Percentiles rank a stretch among this genome's conserved stretches.
phyloP scores from a whole-genome alignment of 2,797 vertebrate species.

The Clarias platycephalus region DNA sequence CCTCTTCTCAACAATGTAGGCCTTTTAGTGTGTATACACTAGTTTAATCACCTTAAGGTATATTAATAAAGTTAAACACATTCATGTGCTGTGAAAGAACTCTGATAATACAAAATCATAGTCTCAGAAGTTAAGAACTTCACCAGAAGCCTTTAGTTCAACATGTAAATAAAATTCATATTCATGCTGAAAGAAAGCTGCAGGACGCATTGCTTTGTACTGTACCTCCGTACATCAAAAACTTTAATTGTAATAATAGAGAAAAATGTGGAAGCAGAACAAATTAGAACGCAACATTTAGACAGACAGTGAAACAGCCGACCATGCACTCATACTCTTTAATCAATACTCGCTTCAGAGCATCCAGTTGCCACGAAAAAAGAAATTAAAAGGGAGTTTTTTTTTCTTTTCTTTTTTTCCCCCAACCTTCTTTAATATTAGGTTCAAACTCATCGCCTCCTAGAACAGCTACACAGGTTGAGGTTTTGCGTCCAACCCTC shows the following conservation, averaged over 20 bases:
- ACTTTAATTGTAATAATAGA: slow-evolving; percentile 69
- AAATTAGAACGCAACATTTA: slow-evolving; percentile 57
- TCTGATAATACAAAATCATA: no score
- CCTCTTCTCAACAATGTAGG: no score
- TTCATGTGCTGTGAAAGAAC: no score
- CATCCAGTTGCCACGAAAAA: slow-evolving; percentile 7
- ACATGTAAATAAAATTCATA: neutral
- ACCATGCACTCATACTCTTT: slow-evolving; percentile 15
- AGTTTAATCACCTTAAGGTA: no score
- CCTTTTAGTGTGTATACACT: no score
- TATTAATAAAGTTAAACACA: no score
- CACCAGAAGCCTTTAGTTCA: no score
- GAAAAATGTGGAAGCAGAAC: slow-evolving; percentile 59
- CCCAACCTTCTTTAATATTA: slow-evolving; percentile 32
- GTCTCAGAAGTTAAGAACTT: no score
- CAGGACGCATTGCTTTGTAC: neutral
- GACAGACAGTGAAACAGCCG: slow-evolving; percentile 48
- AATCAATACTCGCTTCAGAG: slow-evolving; percentile 32
- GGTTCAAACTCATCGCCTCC: slow-evolving; percentile 16
- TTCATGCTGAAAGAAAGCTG: neutral
- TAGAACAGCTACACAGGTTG: slow-evolving; percentile 17
- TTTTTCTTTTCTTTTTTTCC: no score
- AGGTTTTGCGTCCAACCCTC: neutral
- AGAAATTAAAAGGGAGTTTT: slow-evolving; percentile 43
- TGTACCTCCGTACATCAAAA: slow-evolving; percentile 44